Conservation (phyloP, 35 echinoderm and acorn worm genomes). For the Ophioderma brevispina region DNA sequence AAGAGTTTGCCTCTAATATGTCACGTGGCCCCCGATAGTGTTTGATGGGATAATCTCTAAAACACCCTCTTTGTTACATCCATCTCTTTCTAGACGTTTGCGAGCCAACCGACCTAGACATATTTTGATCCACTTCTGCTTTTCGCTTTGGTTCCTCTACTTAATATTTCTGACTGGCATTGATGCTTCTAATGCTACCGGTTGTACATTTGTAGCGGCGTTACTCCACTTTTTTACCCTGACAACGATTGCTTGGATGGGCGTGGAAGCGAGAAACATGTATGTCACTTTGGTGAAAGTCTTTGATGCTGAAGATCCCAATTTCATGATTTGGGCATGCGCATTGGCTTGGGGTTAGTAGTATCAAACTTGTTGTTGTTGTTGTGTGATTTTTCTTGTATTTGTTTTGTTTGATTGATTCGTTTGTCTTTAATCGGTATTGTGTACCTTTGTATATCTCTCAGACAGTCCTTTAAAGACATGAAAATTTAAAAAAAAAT, state of each 20-base stretch:
- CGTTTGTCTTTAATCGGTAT: not conserved
- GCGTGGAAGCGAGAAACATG: slow-evolving; percentile 47
- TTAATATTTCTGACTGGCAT: slow-evolving; percentile 54
- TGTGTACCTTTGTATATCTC: too few relatives aligned
- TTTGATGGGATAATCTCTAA: too few relatives aligned
- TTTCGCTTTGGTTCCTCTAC: slow-evolving; percentile 36
- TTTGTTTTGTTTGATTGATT: not conserved
- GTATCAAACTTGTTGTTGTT: not conserved
- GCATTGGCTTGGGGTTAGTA: slow-evolving; percentile 34
- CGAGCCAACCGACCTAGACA: slow-evolving; percentile 28
- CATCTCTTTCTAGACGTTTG: slow-evolving; percentile 10
- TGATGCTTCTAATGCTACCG: not conserved
- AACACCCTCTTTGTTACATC: too few relatives aligned
- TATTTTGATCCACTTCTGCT: slow-evolving; percentile 54
- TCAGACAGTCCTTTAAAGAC: too few relatives aligned
- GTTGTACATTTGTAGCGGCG: slow-evolving; percentile 40
- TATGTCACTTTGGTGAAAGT: slow-evolving; percentile 56
- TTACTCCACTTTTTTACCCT: slow-evolving; percentile 51
- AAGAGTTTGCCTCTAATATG: too few relatives aligned
- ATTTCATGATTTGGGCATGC: slow-evolving; percentile 28
- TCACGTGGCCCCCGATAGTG: too few relatives aligned
- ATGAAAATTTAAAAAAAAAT: too few relatives aligned
- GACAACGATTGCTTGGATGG: slow-evolving; percentile 43
- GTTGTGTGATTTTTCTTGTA: not conserved
- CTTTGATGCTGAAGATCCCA: not conserved